A percentile compares a stretch with the other conserved stretches of the same genome.
phyloP scores from a whole-genome alignment of 2,888 invertebrate genomes.

The Nudaria mundana region DNA sequence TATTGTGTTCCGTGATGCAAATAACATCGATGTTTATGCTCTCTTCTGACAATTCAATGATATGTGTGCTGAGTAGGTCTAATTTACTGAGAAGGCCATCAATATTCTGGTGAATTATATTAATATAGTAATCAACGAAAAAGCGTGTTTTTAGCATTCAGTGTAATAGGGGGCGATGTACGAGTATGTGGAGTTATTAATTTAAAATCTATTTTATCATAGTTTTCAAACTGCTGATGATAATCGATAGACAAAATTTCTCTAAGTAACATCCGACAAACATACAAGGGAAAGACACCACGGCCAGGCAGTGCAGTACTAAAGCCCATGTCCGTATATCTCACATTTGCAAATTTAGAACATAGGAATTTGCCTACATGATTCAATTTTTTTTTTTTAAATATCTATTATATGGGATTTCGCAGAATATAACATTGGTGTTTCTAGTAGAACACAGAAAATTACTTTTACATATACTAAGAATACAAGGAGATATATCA shows the following conservation, averaged over 20 bases:
- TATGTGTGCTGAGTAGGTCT: neutral
- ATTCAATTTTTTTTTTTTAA: conserved; percentile 1
- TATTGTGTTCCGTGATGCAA: neutral
- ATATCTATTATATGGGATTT: neutral
- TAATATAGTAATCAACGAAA: neutral
- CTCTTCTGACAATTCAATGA: neutral
- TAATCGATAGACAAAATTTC: neutral
- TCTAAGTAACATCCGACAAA: neutral
- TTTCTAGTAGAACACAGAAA: conserved; percentile 1
- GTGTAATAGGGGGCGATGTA: neutral
- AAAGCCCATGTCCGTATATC: neutral
- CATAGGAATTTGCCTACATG: neutral
- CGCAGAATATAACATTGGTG: neutral
- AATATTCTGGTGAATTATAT: neutral
- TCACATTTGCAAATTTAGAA: neutral
- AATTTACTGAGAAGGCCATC: neutral
- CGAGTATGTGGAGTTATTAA: neutral
- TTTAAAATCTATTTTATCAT: neutral
- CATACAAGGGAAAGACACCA: neutral
- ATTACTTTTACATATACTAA: neutral
- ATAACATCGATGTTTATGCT: neutral
- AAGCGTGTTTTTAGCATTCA: neutral
- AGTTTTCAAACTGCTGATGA: neutral
- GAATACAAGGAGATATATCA: neutral
- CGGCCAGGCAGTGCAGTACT: neutral